phyloP scores from a whole-genome alignment of 2,113 vertebrate genomes.

The Callochromis pleurospilus region DNA sequence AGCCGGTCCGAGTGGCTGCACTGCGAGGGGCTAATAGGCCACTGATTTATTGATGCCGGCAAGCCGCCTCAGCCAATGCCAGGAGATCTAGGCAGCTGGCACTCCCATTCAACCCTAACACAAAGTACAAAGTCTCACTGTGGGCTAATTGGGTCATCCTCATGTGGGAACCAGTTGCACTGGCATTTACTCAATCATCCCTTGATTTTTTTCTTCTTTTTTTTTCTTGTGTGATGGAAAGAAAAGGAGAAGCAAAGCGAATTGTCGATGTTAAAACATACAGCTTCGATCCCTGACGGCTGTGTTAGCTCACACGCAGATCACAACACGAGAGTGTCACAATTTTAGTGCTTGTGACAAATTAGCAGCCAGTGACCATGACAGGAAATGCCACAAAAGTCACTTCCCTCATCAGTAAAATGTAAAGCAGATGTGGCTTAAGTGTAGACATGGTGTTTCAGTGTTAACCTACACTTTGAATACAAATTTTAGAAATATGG shows the following conservation, averaged over 20 bases:
- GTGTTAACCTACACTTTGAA: background rate
- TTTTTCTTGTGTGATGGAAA: background rate
- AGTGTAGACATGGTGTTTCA: background rate
- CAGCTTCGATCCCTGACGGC: background rate
- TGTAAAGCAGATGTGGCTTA: background rate
- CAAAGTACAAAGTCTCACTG: slow-evolving; percentile 62
- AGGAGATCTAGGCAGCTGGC: slow-evolving; percentile 60
- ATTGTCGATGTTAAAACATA: background rate
- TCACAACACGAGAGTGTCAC: background rate
- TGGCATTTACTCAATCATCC: background rate
- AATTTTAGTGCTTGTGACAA: background rate
- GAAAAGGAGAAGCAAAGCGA: background rate
- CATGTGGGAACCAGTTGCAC: slow-evolving; percentile 52
- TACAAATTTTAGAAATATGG: background rate
- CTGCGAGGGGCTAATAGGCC: slow-evolving; percentile 17
- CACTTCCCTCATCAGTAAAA: background rate
- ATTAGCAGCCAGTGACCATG: background rate
- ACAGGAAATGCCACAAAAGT: slow-evolving; percentile 4
- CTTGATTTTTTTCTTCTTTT: background rate
- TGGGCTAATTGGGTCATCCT: slow-evolving; percentile 61
- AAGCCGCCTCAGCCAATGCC: slow-evolving; percentile 25
- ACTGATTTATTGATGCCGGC: slow-evolving; percentile 39
- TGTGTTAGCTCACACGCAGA: background rate
- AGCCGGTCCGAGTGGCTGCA: background rate
- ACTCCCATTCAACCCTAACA: slow-evolving; percentile 49